These are phyloP conservation scores for Scortum barcoo DNA, from an alignment of 2,113 vertebrate genomes.

Conservation along the genomic window DNA sequence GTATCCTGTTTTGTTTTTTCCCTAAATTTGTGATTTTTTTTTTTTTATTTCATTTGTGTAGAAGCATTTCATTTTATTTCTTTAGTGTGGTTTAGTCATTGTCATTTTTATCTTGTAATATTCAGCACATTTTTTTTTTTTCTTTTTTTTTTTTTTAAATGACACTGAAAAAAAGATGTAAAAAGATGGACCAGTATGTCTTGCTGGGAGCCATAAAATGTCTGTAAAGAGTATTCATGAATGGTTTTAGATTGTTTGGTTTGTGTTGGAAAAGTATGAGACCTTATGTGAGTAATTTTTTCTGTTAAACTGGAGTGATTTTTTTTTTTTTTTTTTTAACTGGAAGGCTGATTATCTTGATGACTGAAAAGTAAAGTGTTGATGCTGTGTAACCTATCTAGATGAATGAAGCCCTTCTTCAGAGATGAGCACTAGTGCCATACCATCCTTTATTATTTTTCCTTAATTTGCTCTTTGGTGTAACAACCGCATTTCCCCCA, in stretches of 20 bases:
- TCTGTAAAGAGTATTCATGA: constrained; percentile 54
- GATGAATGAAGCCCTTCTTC: constrained; percentile 86
- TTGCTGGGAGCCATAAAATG: constrained; percentile 44
- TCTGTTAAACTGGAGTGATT: constrained; percentile 70
- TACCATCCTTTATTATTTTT: constrained; percentile 54
- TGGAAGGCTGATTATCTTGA: constrained; percentile 85
- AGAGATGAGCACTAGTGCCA: constrained; percentile 82
- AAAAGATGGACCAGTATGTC: constrained; percentile 50
- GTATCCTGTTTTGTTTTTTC: constrained; percentile 32
- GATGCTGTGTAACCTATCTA: constrained; percentile 63
- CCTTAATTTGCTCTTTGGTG: constrained; percentile 32
- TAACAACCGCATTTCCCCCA: constrained; percentile 31
- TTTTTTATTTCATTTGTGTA: constrained; percentile 34
- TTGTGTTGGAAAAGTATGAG: constrained; percentile 48
- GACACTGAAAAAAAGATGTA: constrained; percentile 28
- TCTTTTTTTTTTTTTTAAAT: constrained; percentile 26
- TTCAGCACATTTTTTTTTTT: constrained; percentile 67
- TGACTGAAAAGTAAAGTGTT: constrained; percentile 47
- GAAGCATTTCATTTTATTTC: constrained; percentile 42
- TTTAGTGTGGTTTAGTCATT: constrained; percentile 43
- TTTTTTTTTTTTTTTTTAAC: no score
- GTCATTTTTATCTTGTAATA: constrained; percentile 43
- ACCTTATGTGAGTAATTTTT: constrained; percentile 52
- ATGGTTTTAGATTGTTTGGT: constrained; percentile 48
- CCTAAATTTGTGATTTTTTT: constrained; percentile 38